These are phyloP conservation scores for Agonopterix subpropinquella DNA, from an alignment of 2,888 invertebrate species.

Conservation along the genomic window DNA sequence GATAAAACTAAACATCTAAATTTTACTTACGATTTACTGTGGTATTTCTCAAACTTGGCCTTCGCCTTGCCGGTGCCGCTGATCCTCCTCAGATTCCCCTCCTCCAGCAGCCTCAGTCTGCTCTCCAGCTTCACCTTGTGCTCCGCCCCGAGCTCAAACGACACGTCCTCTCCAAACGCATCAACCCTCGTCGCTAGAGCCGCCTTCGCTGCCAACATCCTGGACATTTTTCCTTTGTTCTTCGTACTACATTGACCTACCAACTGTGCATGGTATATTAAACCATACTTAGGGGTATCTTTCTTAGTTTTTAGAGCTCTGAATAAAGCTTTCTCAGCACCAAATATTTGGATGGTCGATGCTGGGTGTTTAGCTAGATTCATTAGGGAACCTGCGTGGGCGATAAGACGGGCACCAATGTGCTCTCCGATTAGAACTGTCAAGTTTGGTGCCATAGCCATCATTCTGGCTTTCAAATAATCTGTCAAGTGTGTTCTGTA, in stretches of 20 bases:
- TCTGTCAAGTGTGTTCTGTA: constrained; percentile 94
- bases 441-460: constrained; percentile 98
- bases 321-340: constrained; percentile 98
- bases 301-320: constrained; percentile 97
- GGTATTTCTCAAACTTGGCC: constrained; percentile 95
- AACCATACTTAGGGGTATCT: constrained; percentile 98
- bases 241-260: constrained; percentile 93
- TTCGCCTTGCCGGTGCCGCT: constrained; percentile 93
- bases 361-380: constrained; percentile 98
- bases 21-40: constrained; percentile 79
- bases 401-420: constrained; percentile 96
- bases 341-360: constrained; percentile 97
- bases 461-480: constrained; percentile 97
- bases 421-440: constrained; percentile 97
- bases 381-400: constrained; percentile 97
- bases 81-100: constrained; percentile 86
- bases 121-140: constrained; percentile 93
- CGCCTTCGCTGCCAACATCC: constrained; percentile 98
- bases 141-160: constrained; percentile 89
- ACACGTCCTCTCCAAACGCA: constrained; percentile 94
- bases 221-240: constrained; percentile 95
- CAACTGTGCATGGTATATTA: constrained; percentile 97
- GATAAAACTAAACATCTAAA: background rate
- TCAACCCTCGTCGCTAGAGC: constrained; percentile 95
- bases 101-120: constrained; percentile 86